Conservation (phyloP, 2,113 vertebrate species). For the Megaceryle maxima region DNA sequence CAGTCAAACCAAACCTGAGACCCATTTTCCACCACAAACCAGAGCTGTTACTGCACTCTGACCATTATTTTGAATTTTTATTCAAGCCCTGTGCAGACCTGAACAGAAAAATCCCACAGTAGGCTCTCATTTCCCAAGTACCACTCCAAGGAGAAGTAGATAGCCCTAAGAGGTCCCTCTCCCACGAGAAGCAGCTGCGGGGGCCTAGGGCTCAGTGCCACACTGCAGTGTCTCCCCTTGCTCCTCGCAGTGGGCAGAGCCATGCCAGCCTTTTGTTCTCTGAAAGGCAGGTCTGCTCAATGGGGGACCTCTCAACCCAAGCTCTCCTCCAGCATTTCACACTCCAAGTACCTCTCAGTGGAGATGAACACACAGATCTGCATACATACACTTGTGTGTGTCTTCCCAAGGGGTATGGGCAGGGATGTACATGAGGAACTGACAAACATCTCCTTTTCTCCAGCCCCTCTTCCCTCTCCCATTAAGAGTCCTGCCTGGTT, state of each 20-base stretch:
- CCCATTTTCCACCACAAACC: neutral
- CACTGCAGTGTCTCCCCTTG: neutral
- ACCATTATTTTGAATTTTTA: neutral
- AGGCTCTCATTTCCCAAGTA: neutral
- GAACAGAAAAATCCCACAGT: neutral
- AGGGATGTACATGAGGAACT: fast-evolving
- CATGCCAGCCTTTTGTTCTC: neutral
- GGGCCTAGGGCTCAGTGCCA: neutral
- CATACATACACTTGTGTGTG: fast-evolving
- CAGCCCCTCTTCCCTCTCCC: neutral
- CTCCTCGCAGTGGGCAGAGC: neutral
- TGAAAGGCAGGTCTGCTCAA: neutral
- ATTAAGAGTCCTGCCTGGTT: neutral
- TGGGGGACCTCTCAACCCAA: neutral
- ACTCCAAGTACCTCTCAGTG: neutral
- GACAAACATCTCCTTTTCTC: neutral
- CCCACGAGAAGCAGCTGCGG: neutral
- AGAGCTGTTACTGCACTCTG: neutral
- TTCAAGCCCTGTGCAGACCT: neutral
- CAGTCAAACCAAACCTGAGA: neutral
- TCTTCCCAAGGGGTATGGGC: fast-evolving
- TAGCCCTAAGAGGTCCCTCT: neutral
- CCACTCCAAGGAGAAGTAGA: neutral
- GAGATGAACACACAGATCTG: fast-evolving
- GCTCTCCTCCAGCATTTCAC: neutral